Conservation (phyloP, 2,888 invertebrate species). For the Thera obeliscata region DNA sequence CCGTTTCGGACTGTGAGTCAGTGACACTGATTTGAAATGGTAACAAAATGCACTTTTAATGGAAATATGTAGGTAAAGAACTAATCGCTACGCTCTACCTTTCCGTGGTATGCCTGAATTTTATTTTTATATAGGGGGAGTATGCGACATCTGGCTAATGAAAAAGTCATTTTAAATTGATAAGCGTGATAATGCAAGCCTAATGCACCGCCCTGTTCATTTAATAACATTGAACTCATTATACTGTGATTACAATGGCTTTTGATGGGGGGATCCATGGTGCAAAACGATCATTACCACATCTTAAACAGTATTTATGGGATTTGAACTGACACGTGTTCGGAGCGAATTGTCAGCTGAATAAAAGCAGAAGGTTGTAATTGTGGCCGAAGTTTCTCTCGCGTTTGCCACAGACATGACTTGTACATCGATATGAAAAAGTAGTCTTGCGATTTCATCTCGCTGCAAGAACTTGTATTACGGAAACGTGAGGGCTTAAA, state of each 20-base stretch:
- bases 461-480: constrained; percentile 52
- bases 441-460: constrained; percentile 53
- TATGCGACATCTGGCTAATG: constrained; percentile 72
- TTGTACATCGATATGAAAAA: constrained; percentile 52
- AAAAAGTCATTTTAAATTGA: constrained; percentile 75
- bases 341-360: constrained; percentile 58
- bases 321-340: constrained; percentile 62
- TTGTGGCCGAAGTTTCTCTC: constrained; percentile 51
- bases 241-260: constrained; percentile 67
- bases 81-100: constrained; percentile 16
- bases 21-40: constrained; percentile 53
- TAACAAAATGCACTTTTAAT: constrained; percentile 42
- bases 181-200: constrained; percentile 74
- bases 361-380: constrained; percentile 52
- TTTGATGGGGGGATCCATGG: constrained; percentile 57
- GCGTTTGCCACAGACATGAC: constrained; percentile 53
- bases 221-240: constrained; percentile 75
- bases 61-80: constrained; percentile 27
- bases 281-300: constrained; percentile 54
- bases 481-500: constrained; percentile 50
- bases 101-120: constrained; percentile 26
- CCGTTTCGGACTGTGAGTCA: constrained; percentile 54
- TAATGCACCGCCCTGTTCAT: constrained; percentile 74
- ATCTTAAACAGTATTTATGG: constrained; percentile 48
- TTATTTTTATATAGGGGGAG: constrained; percentile 49